Percentiles rank a stretch among this genome's conserved stretches.
These are phyloP conservation scores for Siderastrea siderea DNA, from an alignment of 92 coral and sea anemone species.

Conservation along the genomic window DNA sequence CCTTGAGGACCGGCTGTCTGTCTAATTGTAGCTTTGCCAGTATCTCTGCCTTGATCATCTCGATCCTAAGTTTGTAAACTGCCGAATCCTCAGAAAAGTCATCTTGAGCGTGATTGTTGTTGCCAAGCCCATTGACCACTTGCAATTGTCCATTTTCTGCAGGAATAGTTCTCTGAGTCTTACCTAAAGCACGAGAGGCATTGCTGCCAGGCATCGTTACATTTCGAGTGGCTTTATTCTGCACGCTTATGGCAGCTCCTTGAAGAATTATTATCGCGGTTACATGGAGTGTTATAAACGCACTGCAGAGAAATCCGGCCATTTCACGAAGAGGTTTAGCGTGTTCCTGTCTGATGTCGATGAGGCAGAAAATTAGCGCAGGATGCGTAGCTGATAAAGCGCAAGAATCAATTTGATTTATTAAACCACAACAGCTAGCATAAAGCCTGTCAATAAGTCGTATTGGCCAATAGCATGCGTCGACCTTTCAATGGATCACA, in stretches of 20 bases:
- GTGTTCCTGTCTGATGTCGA: constrained; percentile 39
- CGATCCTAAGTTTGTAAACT: constrained; percentile 64
- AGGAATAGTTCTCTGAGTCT: background rate
- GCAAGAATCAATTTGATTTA: constrained; percentile 68
- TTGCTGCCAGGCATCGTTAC: constrained; percentile 28
- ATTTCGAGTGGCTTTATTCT: constrained; percentile 18
- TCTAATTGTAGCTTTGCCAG: constrained; percentile 68
- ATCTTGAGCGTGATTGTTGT: background rate
- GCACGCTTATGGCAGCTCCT: constrained; percentile 35
- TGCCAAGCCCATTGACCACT: background rate
- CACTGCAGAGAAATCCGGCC: constrained; percentile 59
- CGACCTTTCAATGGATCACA: constrained; percentile 49
- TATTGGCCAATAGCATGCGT: constrained; percentile 39
- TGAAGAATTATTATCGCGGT: constrained; percentile 48
- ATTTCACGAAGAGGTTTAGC: constrained; percentile 36
- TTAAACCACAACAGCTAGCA: constrained; percentile 27
- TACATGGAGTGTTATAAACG: constrained; percentile 32
- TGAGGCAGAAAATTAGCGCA: constrained; percentile 64
- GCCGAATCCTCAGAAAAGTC: constrained; percentile 1
- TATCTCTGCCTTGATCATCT: constrained; percentile 67
- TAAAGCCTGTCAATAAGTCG: constrained; percentile 36
- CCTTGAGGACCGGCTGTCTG: constrained; percentile 54
- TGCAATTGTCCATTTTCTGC: constrained; percentile 4
- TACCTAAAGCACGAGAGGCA: background rate
- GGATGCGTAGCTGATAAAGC: constrained; percentile 76